Evolutionary conservation across 2,888 invertebrate genomes (phyloP).

Genomic region (Smittia sp.): DNA sequence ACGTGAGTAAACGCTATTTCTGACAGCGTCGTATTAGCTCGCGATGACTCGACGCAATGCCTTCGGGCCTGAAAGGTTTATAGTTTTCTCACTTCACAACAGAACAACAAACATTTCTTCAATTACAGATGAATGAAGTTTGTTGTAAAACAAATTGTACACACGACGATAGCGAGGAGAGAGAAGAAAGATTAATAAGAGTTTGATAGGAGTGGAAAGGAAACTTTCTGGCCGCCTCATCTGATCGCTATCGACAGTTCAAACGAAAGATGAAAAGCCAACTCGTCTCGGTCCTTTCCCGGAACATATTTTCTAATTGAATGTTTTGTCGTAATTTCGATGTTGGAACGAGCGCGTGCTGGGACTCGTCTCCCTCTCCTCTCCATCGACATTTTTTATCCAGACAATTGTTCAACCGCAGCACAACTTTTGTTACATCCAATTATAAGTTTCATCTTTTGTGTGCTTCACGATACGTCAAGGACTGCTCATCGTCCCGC

Average conservation of each 20-base stretch:
- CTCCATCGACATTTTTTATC: background rate
- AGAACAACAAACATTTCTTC: background rate
- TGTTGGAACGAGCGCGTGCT: slow-evolving; percentile 4
- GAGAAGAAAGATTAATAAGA: slow-evolving; percentile 1
- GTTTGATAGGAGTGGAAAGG: background rate
- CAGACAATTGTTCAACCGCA: slow-evolving; percentile 11
- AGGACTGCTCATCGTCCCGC: slow-evolving; percentile 8
- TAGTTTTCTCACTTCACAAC: slow-evolving; percentile 1
- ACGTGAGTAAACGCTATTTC: slow-evolving; percentile 43
- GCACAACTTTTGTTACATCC: slow-evolving; percentile 12
- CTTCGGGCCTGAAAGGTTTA: background rate
- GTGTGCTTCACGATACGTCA: background rate
- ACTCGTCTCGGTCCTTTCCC: background rate
- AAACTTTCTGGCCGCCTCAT: slow-evolving; percentile 11
- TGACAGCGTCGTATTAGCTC: slow-evolving; percentile 45
- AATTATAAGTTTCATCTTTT: slow-evolving; percentile 26
- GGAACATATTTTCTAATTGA: slow-evolving; percentile 11
- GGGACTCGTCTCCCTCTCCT: background rate
- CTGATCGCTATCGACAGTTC: background rate
- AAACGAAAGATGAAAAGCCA: background rate
- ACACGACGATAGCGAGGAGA: background rate
- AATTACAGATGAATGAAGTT: slow-evolving; percentile 18
- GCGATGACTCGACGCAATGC: background rate
- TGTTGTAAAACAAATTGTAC: slow-evolving; percentile 14
- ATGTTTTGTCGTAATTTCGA: background rate